Conservation (phyloP, 1,140 invertebrate species). For the Drosophila ohnishii region DNA sequence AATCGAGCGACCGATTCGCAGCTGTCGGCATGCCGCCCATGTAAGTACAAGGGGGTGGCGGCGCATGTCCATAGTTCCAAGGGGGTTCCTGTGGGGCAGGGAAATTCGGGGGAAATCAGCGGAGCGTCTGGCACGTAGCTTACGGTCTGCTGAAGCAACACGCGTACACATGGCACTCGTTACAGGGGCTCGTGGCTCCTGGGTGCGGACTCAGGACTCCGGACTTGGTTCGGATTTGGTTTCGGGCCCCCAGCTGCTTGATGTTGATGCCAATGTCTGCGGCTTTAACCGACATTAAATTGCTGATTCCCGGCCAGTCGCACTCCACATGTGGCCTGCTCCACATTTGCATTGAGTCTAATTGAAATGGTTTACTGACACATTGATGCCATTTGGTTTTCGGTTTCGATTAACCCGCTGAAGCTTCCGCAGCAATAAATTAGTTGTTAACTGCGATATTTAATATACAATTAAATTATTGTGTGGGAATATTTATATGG, state of each 20-base stretch:
- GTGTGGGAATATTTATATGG: background rate
- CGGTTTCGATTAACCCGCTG: slow-evolving; percentile 10
- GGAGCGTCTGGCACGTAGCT: slow-evolving; percentile 56
- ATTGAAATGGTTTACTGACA: slow-evolving; percentile 45
- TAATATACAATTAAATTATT: background rate
- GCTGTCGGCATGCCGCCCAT: slow-evolving; percentile 46
- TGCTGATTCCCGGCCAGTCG: slow-evolving; percentile 38
- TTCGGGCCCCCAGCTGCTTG: slow-evolving; percentile 30
- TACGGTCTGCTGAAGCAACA: slow-evolving; percentile 66
- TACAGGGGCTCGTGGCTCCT: slow-evolving; percentile 13
- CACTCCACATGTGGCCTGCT: slow-evolving; percentile 45
- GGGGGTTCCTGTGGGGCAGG: background rate
- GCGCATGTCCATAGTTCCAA: slow-evolving; percentile 11
- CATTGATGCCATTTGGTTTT: slow-evolving; percentile 13
- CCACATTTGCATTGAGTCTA: slow-evolving; percentile 43
- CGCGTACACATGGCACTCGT: slow-evolving; percentile 52
- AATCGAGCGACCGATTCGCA: slow-evolving; percentile 37
- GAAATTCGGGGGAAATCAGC: slow-evolving; percentile 6
- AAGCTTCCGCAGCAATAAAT: background rate
- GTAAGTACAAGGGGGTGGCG: slow-evolving; percentile 11
- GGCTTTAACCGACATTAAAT: slow-evolving; percentile 54
- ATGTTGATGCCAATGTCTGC: slow-evolving; percentile 32
- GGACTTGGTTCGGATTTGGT: background rate
- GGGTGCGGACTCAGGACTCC: background rate
- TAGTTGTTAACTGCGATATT: background rate